phyloP scores from a whole-genome alignment of 2,888 invertebrate genomes.

The Catocala fraxini region DNA sequence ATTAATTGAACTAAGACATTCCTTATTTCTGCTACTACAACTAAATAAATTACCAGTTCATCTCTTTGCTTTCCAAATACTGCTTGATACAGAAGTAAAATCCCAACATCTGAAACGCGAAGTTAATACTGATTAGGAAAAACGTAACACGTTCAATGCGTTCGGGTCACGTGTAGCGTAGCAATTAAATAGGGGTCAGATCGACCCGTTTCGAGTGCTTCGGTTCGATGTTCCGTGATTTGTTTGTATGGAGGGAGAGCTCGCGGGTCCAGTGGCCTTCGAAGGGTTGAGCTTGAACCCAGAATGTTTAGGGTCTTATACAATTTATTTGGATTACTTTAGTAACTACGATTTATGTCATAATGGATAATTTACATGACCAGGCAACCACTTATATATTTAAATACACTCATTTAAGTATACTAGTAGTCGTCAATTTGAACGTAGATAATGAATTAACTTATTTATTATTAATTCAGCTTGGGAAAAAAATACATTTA shows the following conservation, averaged over 20 bases:
- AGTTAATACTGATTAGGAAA: slow-evolving; percentile 33
- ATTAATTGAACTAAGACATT: too few species aligned
- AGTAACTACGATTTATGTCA: too few species aligned
- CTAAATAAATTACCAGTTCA: too few species aligned
- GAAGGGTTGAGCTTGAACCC: neutral
- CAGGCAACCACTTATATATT: too few species aligned
- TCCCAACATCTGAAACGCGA: slow-evolving; percentile 13
- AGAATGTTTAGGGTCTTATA: neutral
- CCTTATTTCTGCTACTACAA: too few species aligned
- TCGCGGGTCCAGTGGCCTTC: neutral
- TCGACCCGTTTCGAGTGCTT: neutral
- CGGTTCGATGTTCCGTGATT: neutral
- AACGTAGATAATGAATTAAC: too few species aligned
- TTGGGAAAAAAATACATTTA: too few species aligned
- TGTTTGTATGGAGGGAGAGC: slow-evolving; percentile 1
- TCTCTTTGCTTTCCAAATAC: neutral
- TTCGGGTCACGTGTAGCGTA: slow-evolving; percentile 17
- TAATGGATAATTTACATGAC: too few species aligned
- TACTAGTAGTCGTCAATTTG: too few species aligned
- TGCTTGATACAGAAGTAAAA: slow-evolving; percentile 14
- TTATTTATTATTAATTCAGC: too few species aligned
- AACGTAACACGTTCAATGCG: slow-evolving; percentile 10
- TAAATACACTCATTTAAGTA: too few species aligned
- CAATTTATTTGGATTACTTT: neutral
- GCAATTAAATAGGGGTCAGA: slow-evolving; percentile 27